Evolutionary conservation across 2,888 invertebrate genomes (phyloP).

Genomic region (Oxyscelio sp.): DNA sequence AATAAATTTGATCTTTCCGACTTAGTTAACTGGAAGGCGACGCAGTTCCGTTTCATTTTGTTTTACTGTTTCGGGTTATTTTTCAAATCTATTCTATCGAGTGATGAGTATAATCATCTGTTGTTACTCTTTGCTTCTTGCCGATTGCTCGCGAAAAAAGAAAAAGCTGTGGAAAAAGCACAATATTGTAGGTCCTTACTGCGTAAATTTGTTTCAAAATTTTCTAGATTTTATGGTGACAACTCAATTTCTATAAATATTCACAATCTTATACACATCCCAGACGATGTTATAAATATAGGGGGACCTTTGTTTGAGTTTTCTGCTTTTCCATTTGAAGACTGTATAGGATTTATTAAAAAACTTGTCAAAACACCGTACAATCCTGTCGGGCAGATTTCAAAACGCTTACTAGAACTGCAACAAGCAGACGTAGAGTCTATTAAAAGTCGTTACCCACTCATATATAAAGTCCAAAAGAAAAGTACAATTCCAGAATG

Average conservation of each 20-base stretch:
- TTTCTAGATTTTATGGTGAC: conserved; percentile 66
- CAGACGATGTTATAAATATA: conserved; percentile 71
- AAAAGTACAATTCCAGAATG: background rate
- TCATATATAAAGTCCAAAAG: conserved; percentile 15
- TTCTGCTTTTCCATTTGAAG: conserved; percentile 74
- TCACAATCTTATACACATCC: conserved; percentile 69
- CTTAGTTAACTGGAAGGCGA: conserved; percentile 73
- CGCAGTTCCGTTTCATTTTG: conserved; percentile 72
- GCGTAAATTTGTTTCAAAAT: conserved; percentile 35
- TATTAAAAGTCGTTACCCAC: conserved; percentile 11
- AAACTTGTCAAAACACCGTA: conserved; percentile 25
- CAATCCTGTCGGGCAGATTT: conserved; percentile 19
- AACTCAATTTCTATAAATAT: conserved; percentile 69
- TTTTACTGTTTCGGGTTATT: conserved; percentile 60
- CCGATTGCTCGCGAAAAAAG: conserved; percentile 49
- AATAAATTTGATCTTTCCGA: conserved; percentile 65
- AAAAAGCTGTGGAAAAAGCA: conserved; percentile 16
- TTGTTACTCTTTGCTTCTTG: conserved; percentile 58
- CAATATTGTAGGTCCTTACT: conserved; percentile 52
- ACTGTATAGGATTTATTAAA: conserved; percentile 72
- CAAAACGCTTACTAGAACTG: conserved; percentile 10
- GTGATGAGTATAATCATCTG: conserved; percentile 64
- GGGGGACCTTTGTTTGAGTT: conserved; percentile 50
- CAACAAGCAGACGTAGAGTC: background rate
- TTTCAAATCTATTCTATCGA: conserved; percentile 51